A percentile compares a stretch with the other conserved stretches of the same genome.
Evolutionary conservation across 2,888 invertebrate species (phyloP).

Genomic region (Isotomurus palustris): DNA sequence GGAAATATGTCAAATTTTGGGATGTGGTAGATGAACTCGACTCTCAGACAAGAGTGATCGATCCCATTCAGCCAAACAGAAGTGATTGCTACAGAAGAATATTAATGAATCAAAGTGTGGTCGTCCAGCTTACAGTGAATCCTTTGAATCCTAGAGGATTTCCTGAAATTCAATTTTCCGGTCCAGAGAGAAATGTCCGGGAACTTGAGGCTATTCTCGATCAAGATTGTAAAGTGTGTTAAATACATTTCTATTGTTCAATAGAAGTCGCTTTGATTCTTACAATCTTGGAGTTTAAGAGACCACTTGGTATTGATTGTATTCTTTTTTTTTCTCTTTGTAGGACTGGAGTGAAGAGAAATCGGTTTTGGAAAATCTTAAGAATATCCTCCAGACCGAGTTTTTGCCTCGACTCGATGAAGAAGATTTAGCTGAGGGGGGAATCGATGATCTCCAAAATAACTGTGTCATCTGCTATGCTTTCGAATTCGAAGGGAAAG

Average conservation of each 20-base stretch:
- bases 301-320: not conserved
- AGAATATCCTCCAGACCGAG: constrained; percentile 47
- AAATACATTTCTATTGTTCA: not conserved
- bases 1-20: constrained; percentile 46
- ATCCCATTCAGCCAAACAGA: constrained; percentile 50
- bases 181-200: constrained; percentile 49
- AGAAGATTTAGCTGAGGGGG: constrained; percentile 31
- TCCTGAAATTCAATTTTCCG: constrained; percentile 52
- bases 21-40: constrained; percentile 52
- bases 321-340: not conserved
- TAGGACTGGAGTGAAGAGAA: constrained; percentile 49
- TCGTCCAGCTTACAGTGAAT: constrained; percentile 50
- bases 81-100: constrained; percentile 51
- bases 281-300: not conserved
- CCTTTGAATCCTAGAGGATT: constrained; percentile 48
- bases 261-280: not conserved
- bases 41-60: constrained; percentile 50
- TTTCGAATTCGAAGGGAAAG: constrained; percentile 49
- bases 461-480: constrained; percentile 52
- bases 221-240: constrained; percentile 48
- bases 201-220: constrained; percentile 47
- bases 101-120: constrained; percentile 30
- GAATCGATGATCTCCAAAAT: constrained; percentile 48
- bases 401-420: constrained; percentile 47
- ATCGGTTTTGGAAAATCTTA: constrained; percentile 48